Conservation (phyloP, 2,113 vertebrate species). For the Orthonyx spaldingii region DNA sequence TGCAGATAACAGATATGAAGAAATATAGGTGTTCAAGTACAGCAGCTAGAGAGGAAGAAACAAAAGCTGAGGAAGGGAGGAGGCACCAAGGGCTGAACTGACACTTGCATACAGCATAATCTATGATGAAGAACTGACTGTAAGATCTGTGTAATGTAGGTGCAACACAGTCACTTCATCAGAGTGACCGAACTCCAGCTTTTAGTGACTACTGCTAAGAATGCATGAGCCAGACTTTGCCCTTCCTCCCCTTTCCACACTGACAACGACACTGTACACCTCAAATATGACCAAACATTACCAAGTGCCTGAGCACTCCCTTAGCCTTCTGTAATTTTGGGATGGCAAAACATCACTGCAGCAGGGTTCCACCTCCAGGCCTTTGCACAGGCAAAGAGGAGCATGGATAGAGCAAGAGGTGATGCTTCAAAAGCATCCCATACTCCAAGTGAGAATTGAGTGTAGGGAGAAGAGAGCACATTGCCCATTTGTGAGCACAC, state of each 20-base stretch:
- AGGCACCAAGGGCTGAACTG: not conserved
- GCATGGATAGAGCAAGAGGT: not conserved
- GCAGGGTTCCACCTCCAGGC: not conserved
- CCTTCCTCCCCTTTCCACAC: not conserved
- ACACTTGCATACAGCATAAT: not conserved
- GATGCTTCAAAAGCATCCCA: not conserved
- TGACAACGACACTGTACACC: not conserved
- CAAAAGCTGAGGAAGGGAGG: not conserved
- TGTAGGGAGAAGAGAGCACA: not conserved
- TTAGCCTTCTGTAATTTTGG: not conserved
- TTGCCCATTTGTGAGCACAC: not conserved
- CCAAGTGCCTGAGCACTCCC: not conserved
- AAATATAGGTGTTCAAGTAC: not conserved
- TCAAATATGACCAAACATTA: not conserved
- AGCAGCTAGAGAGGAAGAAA: not conserved
- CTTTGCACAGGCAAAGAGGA: not conserved
- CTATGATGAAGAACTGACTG: not conserved
- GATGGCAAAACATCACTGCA: not conserved
- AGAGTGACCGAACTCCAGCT: not conserved
- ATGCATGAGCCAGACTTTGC: accelerated
- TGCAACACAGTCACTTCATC: not conserved
- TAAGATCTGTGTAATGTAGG: not conserved
- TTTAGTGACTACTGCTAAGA: not conserved
- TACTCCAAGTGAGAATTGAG: not conserved
- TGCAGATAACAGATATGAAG: not conserved